Evolutionary conservation across 2,113 vertebrate species (phyloP), one percentile per base, ranked within the genome.

Genomic region (Mungos mungo): DNA sequence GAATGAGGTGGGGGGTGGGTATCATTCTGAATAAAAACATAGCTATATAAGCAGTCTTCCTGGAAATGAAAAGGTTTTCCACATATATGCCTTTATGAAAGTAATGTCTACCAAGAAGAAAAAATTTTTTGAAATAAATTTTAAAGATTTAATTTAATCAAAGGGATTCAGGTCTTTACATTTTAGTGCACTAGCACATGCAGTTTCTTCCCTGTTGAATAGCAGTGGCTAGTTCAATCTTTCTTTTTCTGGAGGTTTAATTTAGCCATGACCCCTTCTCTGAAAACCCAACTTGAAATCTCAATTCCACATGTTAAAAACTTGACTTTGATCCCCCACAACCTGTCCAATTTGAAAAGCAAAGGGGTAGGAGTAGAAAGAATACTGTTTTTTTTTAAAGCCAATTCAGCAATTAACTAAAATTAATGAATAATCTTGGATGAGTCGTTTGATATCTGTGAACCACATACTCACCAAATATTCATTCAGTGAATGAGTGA

Each of bases 261-360:
- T 88, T 29, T 93, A 77, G n/a, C 83, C n/a, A 71, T 57, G 33
- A 81, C n/a, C 10, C 38, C 47, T 93, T 63, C 66, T 88, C 82
- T 69, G 60, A 96, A 96, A 79, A 71, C 87, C 77, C 69, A 60
- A 11, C 68, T 69, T 68, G 41, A 94, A 96, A 33, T 25, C 19
- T 96, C 93, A 16, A 45, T 97, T 92, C 35, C 92, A 69, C 11
- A 38, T 54, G 35, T 91, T 86, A 80, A 93, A 68, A 82, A 95
- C 86, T 76, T 86, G 41, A 8, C 13, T 80, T 95, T 94, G 79
- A 91, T 93, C 38, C 95, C 63, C 54, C 79, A 72, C 69, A 93
- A 76, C 89, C 4, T 71, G 33, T 60, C 63, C 35, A 52, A 50
- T 71, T 93, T 95, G 50, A 89, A 98, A 87, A 45, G 31, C 16